Base-by-base conservation (phyloP, 2,888 invertebrate species). In the Drosophila subsilvestris region DNA sequence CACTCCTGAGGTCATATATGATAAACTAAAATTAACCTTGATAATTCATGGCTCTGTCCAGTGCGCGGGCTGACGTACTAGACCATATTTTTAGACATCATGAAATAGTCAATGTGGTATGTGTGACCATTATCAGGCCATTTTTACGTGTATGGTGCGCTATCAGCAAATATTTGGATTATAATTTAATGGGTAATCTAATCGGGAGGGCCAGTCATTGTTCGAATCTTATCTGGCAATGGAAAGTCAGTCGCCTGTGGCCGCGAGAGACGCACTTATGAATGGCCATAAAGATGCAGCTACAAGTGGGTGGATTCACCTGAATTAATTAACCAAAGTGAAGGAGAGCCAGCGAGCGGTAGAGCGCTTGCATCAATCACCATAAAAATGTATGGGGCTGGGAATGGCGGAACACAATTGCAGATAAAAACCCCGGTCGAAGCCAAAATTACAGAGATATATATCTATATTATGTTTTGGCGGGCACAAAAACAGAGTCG, bases 101-200 rank as follows among this genome's bases (percentile, higher is more conserved):
- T 66, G 53, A 53, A 29, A 25, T 42, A 17, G 53, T 27, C n/a
- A 22, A 60, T 29, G 29, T 9, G 27, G 20, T 20, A n/a, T 37
- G 37, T 25, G 48, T 68, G 14, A 1, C 14, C 50, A 70, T 60
- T 68, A 74, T 66, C 67, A 55, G 10, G 20, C 17, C 17, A 18
- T 22, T 53, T 49, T 27, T 32, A 60, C 32, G 22, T 42, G 54
- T 51, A 61, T 20, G 9, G 27, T 50, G 44, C 22, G 32, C 22
- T 42, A 44, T 44, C 43, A 51, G 43, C 32, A 20, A 54, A 20
- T 74, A 53, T 66, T 49, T 44, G 57, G 48, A 71, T 74, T 57
- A 74, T 65, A 71, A 71, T 74, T 74, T 48, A 62, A 73, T 68
- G 60, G 80, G 14, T 62, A 68, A 76, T 71, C 70, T 71, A 53